These are phyloP conservation scores for Geodia barretti DNA, from an alignment of 37 sponge, comb jelly and placozoan species.

Conservation along the genomic window DNA sequence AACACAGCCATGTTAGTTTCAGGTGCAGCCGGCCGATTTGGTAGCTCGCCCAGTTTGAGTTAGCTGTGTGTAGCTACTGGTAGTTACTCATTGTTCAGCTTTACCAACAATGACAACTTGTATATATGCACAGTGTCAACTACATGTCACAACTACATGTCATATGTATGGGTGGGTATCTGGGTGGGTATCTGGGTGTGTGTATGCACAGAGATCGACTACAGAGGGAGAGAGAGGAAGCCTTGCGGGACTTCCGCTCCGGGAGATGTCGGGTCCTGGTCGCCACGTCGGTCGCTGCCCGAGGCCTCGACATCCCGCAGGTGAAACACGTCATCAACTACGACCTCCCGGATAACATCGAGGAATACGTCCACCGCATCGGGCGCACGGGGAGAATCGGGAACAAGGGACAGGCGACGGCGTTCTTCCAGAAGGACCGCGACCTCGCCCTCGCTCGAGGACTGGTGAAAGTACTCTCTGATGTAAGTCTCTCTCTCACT, in stretches of 20 bases:
- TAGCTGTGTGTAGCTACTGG: too few species aligned
- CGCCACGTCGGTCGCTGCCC: constrained; percentile 94
- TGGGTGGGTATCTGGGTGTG: too few species aligned
- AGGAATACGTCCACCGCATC: constrained; percentile 97
- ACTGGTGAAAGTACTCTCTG: constrained; percentile 86
- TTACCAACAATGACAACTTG: too few species aligned
- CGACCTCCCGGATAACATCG: constrained; percentile 85
- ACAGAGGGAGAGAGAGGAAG: constrained; percentile 96
- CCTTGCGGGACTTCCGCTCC: constrained; percentile 82
- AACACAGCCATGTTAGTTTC: too few species aligned
- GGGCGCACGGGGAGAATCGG: constrained; percentile 96
- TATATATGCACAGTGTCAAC: too few species aligned
- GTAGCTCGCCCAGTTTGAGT: too few species aligned
- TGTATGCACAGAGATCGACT: constrained; percentile 68
- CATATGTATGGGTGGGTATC: background rate
- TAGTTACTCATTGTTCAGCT: too few species aligned
- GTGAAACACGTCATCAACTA: constrained; percentile 96
- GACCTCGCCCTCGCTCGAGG: constrained; percentile 79
- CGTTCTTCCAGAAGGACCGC: constrained; percentile 83
- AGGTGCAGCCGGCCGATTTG: too few species aligned
- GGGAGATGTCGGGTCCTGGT: constrained; percentile 86
- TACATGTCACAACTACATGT: too few species aligned
- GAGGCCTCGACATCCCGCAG: constrained; percentile 94
- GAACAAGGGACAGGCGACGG: constrained; percentile 86
- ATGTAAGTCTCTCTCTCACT: constrained; percentile 33